A percentile compares a stretch with the other conserved stretches of the same genome.
Conservation (phyloP, 2,113 vertebrate genomes). For the Rutilus rutilus region DNA sequence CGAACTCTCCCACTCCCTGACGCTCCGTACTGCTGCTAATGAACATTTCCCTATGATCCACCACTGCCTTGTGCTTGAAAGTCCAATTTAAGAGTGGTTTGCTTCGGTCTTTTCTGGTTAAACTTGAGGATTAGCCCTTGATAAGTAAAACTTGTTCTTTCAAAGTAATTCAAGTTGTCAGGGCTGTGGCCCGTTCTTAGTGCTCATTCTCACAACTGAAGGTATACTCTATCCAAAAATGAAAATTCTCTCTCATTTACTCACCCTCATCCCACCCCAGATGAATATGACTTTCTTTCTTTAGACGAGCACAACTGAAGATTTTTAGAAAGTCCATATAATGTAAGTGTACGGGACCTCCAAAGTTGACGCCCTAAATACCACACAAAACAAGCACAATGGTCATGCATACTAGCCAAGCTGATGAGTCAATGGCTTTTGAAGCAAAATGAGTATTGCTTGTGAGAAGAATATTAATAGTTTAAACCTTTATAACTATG, state of each 20-base stretch:
- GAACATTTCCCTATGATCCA: slow-evolving; percentile 19
- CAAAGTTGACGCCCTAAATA: background rate
- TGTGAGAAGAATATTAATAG: background rate
- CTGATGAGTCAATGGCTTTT: background rate
- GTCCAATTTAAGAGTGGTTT: slow-evolving; percentile 19
- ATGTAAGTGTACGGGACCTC: background rate
- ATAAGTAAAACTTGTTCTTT: background rate
- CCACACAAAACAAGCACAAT: background rate
- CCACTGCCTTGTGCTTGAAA: background rate
- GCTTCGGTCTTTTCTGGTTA: background rate
- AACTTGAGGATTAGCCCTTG: slow-evolving; percentile 21
- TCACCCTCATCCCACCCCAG: background rate
- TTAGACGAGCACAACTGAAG: background rate
- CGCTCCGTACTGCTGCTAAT: slow-evolving; percentile 6
- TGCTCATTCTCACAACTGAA: background rate
- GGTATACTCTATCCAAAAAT: background rate
- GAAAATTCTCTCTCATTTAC: background rate
- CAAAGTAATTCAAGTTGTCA: background rate
- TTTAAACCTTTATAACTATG: background rate
- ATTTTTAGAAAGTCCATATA: background rate
- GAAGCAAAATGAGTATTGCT: background rate
- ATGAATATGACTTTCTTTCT: background rate
- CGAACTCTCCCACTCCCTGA: background rate
- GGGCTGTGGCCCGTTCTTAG: background rate
- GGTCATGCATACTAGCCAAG: background rate